Percentiles rank a stretch among this genome's conserved stretches.
Conservation (phyloP, 2,888 invertebrate genomes). For the Agriopis marginaria region DNA sequence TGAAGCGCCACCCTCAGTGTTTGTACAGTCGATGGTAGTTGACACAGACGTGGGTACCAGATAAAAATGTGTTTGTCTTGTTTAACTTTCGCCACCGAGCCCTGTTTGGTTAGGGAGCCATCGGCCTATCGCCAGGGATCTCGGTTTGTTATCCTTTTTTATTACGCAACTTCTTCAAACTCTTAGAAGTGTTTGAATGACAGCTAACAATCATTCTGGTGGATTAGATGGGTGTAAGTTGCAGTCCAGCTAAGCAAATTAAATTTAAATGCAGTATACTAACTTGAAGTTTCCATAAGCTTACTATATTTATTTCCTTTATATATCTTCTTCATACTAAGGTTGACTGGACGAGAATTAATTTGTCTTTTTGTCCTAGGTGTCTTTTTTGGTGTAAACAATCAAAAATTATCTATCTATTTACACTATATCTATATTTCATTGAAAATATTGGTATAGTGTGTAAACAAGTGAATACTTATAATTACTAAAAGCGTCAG, state of each 20-base stretch:
- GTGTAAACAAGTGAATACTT: too few species aligned
- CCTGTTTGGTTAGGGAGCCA: slow-evolving; percentile 62
- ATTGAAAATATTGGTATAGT: too few species aligned
- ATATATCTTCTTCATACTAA: too few species aligned
- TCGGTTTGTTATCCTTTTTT: slow-evolving; percentile 41
- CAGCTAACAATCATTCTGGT: slow-evolving; percentile 10
- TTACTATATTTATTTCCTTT: too few species aligned
- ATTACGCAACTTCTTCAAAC: slow-evolving; percentile 33
- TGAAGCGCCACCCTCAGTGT: slow-evolving; percentile 74
- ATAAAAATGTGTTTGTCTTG: slow-evolving; percentile 82
- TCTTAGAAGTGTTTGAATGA: slow-evolving; percentile 20
- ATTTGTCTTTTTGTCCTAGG: too few species aligned
- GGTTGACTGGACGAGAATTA: too few species aligned
- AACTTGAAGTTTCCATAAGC: too few species aligned
- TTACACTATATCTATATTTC: too few species aligned
- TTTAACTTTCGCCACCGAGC: slow-evolving; percentile 73
- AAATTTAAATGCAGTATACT: too few species aligned
- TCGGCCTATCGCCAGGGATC: slow-evolving; percentile 48
- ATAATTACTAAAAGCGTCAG: too few species aligned
- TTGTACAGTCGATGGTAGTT: slow-evolving; percentile 70
- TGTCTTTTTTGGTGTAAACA: too few species aligned
- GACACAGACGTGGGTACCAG: slow-evolving; percentile 72
- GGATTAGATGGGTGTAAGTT: neutral
- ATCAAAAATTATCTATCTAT: too few species aligned
- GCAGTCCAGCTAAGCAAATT: neutral